Evolutionary conservation across 1,140 invertebrate genomes (phyloP), one percentile per base, ranked within the genome.

Genomic region (Eumaeus atala): DNA sequence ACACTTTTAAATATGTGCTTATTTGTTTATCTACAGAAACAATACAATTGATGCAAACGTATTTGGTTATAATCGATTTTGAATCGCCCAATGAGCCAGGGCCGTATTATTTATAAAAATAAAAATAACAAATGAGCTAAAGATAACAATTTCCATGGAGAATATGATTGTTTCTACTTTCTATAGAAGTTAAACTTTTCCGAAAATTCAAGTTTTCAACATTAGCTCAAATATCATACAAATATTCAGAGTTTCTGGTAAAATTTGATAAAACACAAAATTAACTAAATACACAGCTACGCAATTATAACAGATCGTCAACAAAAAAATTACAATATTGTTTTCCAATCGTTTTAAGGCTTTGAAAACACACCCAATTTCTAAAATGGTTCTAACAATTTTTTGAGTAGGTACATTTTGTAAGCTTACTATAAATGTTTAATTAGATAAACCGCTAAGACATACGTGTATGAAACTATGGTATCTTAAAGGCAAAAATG

Each of bases 1-100:
- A 79, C 72, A 78, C 62, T 70, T 70, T 73, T 74, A 72, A 69
- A 69, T 71, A 74, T 66, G 64, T 69, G 72, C 66, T 72, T 67
- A 70, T 65, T 37, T 69, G 51, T 62, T n/a, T 70, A 63, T 61
- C 60, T 74, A 77, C 68, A 70, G 66, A 65, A 72, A 71, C 58
- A 67, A 64, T 54, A 60, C 56, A 59, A 54, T 61, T 62, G 55
- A 56, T 63, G 66, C 57, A 66, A 59, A 61, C 36, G 61, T 63
- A 65, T 66, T 71, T 66, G 66, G 59, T 57, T 57, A 58, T 42
- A 48, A 51, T 40, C 38, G 14, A 57, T 48, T 44, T 44, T 17
- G 8, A 44, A 28, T 28, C 21, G 21, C 21, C 21, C 21, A 28
- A 28, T 2, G 2, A 28, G 21, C 6, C 2, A 28, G 6, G 21